Conservation (phyloP, 1,140 invertebrate genomes). For the Thaumatotibia leucotreta region DNA sequence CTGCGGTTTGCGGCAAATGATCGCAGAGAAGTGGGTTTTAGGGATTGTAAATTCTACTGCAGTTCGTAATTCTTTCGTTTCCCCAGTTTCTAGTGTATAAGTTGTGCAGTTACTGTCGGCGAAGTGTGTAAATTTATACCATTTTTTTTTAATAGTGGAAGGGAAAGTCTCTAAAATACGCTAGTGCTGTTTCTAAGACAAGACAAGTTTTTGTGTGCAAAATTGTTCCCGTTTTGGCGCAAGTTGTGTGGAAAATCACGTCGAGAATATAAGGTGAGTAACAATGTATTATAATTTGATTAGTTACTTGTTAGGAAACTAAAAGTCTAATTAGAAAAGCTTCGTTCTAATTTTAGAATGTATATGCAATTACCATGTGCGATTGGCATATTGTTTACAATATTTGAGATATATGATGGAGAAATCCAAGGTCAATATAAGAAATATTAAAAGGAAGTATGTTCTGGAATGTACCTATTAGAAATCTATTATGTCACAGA, state of each 20-base stretch:
- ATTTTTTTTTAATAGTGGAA: not conserved
- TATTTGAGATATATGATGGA: not conserved
- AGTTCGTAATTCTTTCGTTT: conserved; percentile 50
- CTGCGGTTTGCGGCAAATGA: conserved; percentile 51
- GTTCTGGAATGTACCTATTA: not conserved
- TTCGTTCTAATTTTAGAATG: conserved; percentile 7
- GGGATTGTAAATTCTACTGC: conserved; percentile 25
- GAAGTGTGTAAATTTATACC: not conserved
- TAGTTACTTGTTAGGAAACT: not conserved
- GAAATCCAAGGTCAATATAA: not conserved
- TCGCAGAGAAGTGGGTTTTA: conserved; percentile 18
- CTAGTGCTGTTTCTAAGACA: conserved; percentile 41
- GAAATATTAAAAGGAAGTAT: not conserved
- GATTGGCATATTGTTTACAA: not conserved
- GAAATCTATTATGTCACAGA: not conserved
- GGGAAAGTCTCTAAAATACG: not conserved
- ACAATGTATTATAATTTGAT: not conserved
- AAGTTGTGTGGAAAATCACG: conserved; percentile 31
- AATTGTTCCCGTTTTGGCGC: conserved; percentile 42
- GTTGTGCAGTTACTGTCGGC: conserved; percentile 25
- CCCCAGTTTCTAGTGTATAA: conserved; percentile 33
- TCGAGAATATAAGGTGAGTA: conserved; percentile 42
- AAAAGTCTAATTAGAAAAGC: not conserved
- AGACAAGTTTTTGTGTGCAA: conserved; percentile 54
- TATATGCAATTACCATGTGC: conserved; percentile 1